Conservation (phyloP, 2,888 invertebrate species). For the Lymantria dispar region DNA sequence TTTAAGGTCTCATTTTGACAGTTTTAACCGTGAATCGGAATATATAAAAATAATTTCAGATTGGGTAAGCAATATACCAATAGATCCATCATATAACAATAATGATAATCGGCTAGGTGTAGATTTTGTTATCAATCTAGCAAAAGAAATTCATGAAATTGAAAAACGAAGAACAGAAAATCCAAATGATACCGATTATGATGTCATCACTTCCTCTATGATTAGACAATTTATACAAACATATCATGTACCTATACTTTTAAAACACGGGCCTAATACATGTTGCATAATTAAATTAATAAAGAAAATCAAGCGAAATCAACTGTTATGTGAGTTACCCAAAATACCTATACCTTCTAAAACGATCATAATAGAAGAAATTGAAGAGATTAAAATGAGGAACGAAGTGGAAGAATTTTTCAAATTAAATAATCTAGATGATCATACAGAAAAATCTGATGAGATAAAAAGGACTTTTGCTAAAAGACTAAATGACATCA, state of each 20-base stretch:
- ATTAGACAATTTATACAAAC: conserved; percentile 33
- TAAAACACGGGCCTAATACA: conserved; percentile 26
- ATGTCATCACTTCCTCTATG: conserved; percentile 22
- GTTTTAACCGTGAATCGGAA: conserved; percentile 45
- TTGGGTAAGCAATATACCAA: conserved; percentile 56
- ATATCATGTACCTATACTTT: conserved; percentile 36
- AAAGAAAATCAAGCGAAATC: conserved; percentile 35
- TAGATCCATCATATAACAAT: conserved; percentile 40
- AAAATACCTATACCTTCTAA: conserved; percentile 46
- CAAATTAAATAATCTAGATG: conserved; percentile 27
- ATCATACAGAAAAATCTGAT: conserved; percentile 20
- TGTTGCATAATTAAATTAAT: conserved; percentile 37
- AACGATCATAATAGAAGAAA: conserved; percentile 41
- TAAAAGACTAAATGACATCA: conserved; percentile 47
- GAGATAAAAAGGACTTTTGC: conserved; percentile 41
- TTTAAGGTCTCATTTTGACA: conserved; percentile 25
- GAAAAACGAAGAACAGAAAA: conserved; percentile 42
- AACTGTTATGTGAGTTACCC: conserved; percentile 52
- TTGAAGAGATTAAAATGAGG: conserved; percentile 52
- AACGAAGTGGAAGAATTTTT: conserved; percentile 50
- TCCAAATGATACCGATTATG: conserved; percentile 41
- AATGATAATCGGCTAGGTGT: conserved; percentile 41
- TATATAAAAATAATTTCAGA: conserved; percentile 56
- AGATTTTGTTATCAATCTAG: conserved; percentile 48
- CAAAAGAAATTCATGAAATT: conserved; percentile 45